Base-by-base conservation (phyloP, 2,797 vertebrate genomes). In the Nyctalus aviator region DNA sequence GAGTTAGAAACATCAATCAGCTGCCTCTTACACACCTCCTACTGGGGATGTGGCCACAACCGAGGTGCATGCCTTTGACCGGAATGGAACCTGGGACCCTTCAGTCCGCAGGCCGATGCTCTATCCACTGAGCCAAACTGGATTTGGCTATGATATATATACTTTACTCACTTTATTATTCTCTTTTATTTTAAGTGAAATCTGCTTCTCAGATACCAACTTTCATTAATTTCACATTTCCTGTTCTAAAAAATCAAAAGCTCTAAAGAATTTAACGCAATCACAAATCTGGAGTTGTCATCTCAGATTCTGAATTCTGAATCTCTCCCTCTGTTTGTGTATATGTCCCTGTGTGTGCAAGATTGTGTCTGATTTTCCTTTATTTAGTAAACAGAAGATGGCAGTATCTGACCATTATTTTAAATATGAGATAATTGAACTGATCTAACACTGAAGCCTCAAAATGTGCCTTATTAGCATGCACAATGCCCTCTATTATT, bases 371-470 rank as follows among this genome's bases (percentile, higher is more conserved):
- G 25, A 50, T 79, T 84, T 75, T 20, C n/a, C 18, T 92, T 66
- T 90, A 76, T 92, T 77, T 95, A 77, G 7, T 84, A 95, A 95
- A 95, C 95, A 96, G 92, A 62, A 96, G 95, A 91, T 95, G 94
- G 95, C 93, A 95, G 93, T 89, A 79, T 91, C 37, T 93, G 41
- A 86, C 84, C 68, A 84, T 94, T 89, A 86, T 78, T 84, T 89
- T 68, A 91, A 72, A 81, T 72, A 37, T 25, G 8, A 81, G 14
- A 6, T 57, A 21, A 11, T 57, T 73, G 41, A 91, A 64, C 2
- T 69, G 66, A 62, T 35, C 12, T 79, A 48, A 15, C 27, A 77
- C 1, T 57, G 78, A 68, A 64, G 27, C 77, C 20, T 88, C 35
- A 81, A 86, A 92, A 48, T 79, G 23, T 50, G 20, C 3, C 15